A percentile compares a stretch with the other conserved stretches of the same genome.
phyloP scores from a whole-genome alignment of 2,113 vertebrate species.

The Rousettus leschenaultii region DNA sequence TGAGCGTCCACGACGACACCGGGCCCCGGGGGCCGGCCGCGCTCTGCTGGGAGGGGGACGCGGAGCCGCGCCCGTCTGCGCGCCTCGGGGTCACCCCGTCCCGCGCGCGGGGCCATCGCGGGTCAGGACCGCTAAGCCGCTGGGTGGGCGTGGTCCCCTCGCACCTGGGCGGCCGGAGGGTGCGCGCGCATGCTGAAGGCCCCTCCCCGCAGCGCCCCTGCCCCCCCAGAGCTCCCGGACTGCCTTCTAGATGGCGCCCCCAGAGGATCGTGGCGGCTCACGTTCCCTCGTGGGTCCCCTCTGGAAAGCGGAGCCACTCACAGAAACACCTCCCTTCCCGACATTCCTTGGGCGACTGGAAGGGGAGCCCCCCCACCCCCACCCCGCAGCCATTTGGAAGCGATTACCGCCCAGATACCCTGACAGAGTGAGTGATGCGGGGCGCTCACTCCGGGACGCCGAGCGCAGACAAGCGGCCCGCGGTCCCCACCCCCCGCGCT shows the following conservation, averaged over 20 bases:
- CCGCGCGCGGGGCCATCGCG: too few species aligned
- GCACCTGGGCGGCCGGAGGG: too few species aligned
- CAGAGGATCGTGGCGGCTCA: neutral
- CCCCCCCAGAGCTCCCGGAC: too few species aligned
- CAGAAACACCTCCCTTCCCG: conserved; percentile 66
- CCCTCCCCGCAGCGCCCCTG: too few species aligned
- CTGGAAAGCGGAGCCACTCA: conserved; percentile 58
- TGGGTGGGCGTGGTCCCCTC: too few species aligned
- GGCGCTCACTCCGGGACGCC: conserved; percentile 51
- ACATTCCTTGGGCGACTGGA: conserved; percentile 63
- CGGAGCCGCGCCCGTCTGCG: too few species aligned
- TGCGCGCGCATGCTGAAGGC: too few species aligned
- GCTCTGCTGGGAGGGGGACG: too few species aligned
- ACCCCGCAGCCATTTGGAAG: conserved; percentile 66
- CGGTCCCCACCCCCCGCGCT: conserved; percentile 47
- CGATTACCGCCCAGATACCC: conserved; percentile 65
- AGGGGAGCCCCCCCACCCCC: conserved; percentile 33
- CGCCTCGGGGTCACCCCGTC: too few species aligned
- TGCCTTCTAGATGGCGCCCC: conserved; percentile 54
- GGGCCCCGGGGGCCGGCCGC: too few species aligned
- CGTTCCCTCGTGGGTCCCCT: conserved; percentile 23
- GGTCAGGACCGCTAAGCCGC: too few species aligned
- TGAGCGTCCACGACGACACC: too few species aligned
- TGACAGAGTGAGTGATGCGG: conserved; percentile 71
- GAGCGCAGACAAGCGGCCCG: neutral